These are phyloP conservation scores for Mallotus villosus DNA, from an alignment of 2,797 vertebrate species.

Conservation along the genomic window DNA sequence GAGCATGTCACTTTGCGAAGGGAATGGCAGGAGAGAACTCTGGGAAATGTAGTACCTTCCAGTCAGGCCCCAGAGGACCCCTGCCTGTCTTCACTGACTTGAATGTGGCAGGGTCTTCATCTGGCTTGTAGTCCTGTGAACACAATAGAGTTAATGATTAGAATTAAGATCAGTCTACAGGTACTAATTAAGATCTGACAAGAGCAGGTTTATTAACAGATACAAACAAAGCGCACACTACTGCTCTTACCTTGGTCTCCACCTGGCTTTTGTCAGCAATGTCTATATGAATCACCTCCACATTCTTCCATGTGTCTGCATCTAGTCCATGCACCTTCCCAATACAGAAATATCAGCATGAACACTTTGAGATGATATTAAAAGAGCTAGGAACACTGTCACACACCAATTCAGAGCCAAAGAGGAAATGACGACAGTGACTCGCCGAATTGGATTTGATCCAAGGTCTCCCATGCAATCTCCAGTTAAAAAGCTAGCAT, in stretches of 20 bases:
- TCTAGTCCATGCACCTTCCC: slow-evolving; percentile 89
- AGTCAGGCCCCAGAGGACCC: slow-evolving; percentile 86
- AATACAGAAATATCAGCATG: background rate
- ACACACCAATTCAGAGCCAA: too few relatives aligned
- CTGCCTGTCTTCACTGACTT: slow-evolving; percentile 89
- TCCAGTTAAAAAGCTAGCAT: too few relatives aligned
- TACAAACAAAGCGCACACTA: too few relatives aligned
- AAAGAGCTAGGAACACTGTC: background rate
- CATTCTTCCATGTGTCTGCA: slow-evolving; percentile 77
- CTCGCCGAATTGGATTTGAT: too few relatives aligned
- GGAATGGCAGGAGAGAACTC: background rate
- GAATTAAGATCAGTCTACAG: too few relatives aligned
- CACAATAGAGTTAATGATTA: background rate
- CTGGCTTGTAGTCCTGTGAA: slow-evolving; percentile 89
- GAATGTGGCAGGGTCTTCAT: slow-evolving; percentile 89
- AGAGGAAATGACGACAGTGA: too few relatives aligned
- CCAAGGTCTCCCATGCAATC: too few relatives aligned
- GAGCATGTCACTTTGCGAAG: background rate
- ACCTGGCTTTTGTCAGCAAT: slow-evolving; percentile 85
- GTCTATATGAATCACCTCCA: slow-evolving; percentile 85
- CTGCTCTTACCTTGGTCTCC: slow-evolving; percentile 77
- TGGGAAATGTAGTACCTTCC: slow-evolving; percentile 78
- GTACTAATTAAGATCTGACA: background rate
- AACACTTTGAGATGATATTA: slow-evolving; percentile 2
- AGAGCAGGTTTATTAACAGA: background rate